Percentiles rank a stretch among this genome's conserved stretches.
Evolutionary conservation across 1,140 invertebrate species (phyloP).

Genomic region (Drosophila triauraria): DNA sequence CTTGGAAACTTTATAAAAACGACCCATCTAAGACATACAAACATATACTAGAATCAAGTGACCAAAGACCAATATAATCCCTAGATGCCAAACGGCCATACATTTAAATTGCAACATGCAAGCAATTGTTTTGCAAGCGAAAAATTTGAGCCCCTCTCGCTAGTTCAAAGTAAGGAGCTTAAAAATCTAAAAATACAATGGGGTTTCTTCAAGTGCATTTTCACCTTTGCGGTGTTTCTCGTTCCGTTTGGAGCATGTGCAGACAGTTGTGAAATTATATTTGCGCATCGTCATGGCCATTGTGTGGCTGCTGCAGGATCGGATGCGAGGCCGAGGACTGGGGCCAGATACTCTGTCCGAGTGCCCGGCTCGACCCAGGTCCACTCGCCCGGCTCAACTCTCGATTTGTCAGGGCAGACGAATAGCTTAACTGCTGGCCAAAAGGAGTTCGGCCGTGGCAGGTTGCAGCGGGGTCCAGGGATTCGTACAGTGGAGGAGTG

Average conservation of each 20-base stretch:
- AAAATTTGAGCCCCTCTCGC: no score
- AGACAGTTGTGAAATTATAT: conserved; percentile 84
- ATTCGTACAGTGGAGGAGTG: conserved; percentile 27
- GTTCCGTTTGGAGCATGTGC: conserved; percentile 71
- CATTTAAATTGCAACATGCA: no score
- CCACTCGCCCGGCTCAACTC: conserved; percentile 35
- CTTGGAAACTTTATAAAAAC: no score
- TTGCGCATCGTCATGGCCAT: conserved; percentile 79
- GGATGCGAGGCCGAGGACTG: conserved; percentile 17
- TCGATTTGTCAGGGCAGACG: conserved; percentile 80
- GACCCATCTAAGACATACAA: no score
- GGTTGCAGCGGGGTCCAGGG: conserved; percentile 34
- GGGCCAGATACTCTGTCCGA: conserved; percentile 12
- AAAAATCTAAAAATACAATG: no score
- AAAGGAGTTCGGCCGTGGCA: conserved; percentile 33
- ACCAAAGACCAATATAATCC: no score
- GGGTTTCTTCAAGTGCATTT: conserved; percentile 28
- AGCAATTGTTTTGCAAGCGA: no score
- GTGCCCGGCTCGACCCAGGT: conserved; percentile 8
- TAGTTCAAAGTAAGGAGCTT: no score
- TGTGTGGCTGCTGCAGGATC: conserved; percentile 54
- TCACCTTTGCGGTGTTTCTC: conserved; percentile 36
- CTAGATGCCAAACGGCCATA: no score
- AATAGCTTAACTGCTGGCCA: conserved; percentile 73
- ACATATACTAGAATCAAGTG: no score